Evolutionary conservation across 2,888 invertebrate species (phyloP).

Genomic region (Ophraella communa): DNA sequence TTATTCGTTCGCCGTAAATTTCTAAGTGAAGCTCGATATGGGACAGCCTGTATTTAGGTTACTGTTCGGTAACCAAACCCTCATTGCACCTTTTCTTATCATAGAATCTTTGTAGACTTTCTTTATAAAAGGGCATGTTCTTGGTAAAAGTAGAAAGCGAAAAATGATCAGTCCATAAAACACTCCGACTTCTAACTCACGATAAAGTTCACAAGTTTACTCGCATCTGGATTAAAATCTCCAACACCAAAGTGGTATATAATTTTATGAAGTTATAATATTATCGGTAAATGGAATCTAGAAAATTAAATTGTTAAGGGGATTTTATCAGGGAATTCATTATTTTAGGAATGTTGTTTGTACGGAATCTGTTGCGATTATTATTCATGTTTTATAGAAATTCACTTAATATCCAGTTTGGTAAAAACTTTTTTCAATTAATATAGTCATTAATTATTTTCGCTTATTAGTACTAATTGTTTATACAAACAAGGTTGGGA

Average conservation of each 20-base stretch:
- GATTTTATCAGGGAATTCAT: conserved; percentile 3
- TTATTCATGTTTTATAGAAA: too few species aligned
- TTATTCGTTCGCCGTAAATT: too few species aligned
- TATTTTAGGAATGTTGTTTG: conserved; percentile 1
- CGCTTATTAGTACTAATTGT: too few species aligned
- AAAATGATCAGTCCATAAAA: conserved; percentile 20
- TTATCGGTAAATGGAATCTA: conserved; percentile 14
- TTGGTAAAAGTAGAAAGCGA: not conserved
- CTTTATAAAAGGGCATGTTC: not conserved
- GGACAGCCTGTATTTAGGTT: too few species aligned
- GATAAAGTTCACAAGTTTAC: conserved; percentile 17
- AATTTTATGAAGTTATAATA: conserved; percentile 25
- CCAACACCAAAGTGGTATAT: conserved; percentile 23
- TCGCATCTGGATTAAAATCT: conserved; percentile 21
- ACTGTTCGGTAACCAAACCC: too few species aligned
- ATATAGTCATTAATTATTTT: too few species aligned
- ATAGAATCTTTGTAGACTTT: too few species aligned
- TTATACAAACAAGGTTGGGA: too few species aligned
- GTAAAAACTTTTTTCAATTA: too few species aligned
- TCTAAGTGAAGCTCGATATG: too few species aligned
- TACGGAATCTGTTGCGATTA: not conserved
- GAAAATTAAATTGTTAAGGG: conserved; percentile 11
- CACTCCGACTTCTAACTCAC: conserved; percentile 4
- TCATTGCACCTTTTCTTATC: too few species aligned
- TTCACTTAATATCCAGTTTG: too few species aligned